Evolutionary conservation across 2,797 vertebrate species (phyloP).

Genomic region (Xerus rutilus): DNA sequence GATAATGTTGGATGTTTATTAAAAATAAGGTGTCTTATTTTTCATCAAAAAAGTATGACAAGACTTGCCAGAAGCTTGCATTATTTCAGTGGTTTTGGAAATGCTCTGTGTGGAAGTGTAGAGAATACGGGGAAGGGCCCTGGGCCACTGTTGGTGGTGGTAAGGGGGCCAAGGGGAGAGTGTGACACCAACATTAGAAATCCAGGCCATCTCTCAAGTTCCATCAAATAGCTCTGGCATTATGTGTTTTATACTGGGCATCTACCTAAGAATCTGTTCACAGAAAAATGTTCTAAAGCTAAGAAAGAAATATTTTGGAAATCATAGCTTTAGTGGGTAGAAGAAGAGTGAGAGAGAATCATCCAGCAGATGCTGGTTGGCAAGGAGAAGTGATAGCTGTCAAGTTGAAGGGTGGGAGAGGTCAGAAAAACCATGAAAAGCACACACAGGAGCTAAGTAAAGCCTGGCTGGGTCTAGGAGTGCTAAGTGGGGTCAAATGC

Average conservation of each 20-base stretch:
- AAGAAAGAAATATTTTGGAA: constrained; percentile 35
- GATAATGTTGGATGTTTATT: constrained; percentile 9
- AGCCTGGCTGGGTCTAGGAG: background rate
- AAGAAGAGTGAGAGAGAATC: constrained; percentile 1
- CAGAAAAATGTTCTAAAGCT: background rate
- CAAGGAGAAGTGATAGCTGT: constrained; percentile 49
- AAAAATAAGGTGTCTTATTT: constrained; percentile 6
- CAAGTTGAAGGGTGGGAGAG: constrained; percentile 25
- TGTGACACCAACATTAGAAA: background rate
- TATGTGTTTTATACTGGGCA: background rate
- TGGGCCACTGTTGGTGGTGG: background rate
- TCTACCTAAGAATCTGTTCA: background rate
- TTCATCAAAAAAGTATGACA: background rate
- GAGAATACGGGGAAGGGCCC: background rate
- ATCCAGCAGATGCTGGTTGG: background rate
- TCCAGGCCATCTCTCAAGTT: background rate
- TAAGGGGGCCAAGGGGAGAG: too few species aligned
- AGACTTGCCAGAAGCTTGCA: background rate
- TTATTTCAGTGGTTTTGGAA: background rate
- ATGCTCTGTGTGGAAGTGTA: background rate
- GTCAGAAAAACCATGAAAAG: background rate
- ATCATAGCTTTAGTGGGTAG: background rate
- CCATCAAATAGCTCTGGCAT: background rate
- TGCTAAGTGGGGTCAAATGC: constrained; percentile 25
- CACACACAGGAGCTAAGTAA: background rate